Conservation (phyloP, 2,797 vertebrate genomes). For the Coilia nasus region DNA sequence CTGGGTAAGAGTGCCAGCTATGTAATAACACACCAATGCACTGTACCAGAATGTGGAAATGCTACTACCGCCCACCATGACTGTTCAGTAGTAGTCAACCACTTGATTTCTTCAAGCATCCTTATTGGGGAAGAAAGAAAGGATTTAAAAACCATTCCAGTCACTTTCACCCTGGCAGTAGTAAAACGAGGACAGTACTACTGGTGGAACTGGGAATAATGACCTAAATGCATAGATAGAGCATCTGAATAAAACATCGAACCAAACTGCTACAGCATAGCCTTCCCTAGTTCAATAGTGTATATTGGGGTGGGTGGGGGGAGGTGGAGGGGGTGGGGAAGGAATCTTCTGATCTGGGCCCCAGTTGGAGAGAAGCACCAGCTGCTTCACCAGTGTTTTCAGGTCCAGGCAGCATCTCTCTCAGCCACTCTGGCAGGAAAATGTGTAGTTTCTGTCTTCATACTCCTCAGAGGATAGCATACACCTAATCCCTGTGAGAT, state of each 20-base stretch:
- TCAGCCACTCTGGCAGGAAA: not conserved
- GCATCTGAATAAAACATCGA: not conserved
- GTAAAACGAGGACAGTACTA: not conserved
- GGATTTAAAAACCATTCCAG: not conserved
- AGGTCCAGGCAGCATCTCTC: not conserved
- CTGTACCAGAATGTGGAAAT: too few species aligned
- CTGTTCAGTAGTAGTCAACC: too few species aligned
- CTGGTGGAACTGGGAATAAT: not conserved
- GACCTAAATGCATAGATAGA: slow-evolving; percentile 13
- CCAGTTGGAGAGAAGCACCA: not conserved
- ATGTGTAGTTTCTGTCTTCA: not conserved
- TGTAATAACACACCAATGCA: too few species aligned
- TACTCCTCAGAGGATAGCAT: not conserved
- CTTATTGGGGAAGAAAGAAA: not conserved
- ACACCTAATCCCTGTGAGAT: not conserved
- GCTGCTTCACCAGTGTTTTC: not conserved
- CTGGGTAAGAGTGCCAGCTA: too few species aligned
- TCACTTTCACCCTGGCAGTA: not conserved
- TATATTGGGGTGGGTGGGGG: not conserved
- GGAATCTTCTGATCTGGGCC: not conserved
- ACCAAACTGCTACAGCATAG: not conserved
- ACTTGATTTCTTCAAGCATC: not conserved
- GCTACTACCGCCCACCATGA: too few species aligned
- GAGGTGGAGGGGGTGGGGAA: too few species aligned
- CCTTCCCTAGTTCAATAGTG: not conserved